Percentiles rank a stretch among this genome's conserved stretches.
phyloP scores from a whole-genome alignment of 2,113 vertebrate genomes.

The Silurus glanis region DNA sequence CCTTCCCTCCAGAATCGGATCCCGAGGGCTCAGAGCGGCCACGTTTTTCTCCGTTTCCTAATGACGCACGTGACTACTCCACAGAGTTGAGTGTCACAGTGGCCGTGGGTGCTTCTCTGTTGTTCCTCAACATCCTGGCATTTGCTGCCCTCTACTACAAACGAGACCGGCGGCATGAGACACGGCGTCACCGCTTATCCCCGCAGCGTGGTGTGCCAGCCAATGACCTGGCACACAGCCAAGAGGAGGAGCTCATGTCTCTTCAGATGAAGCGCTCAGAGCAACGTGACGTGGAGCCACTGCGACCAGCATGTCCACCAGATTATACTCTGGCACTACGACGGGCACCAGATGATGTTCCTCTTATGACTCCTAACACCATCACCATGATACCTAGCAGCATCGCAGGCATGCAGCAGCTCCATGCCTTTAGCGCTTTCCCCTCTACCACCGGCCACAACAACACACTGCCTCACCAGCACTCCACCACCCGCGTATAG shows the following conservation, averaged over 20 bases:
- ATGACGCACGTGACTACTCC: slow-evolving; percentile 87
- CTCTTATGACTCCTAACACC: slow-evolving; percentile 85
- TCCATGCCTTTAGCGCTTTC: slow-evolving; percentile 87
- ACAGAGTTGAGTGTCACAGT: slow-evolving; percentile 90
- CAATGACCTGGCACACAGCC: slow-evolving; percentile 84
- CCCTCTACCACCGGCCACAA: slow-evolving; percentile 79
- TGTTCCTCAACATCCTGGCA: slow-evolving; percentile 92
- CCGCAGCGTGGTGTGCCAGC: slow-evolving; percentile 78
- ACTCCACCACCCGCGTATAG: slow-evolving; percentile 94
- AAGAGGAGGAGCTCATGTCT: slow-evolving; percentile 90
- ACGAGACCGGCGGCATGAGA: slow-evolving; percentile 86
- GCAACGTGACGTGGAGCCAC: slow-evolving; percentile 81
- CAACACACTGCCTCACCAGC: slow-evolving; percentile 90
- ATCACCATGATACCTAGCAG: slow-evolving; percentile 91
- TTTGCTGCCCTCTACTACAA: slow-evolving; percentile 94
- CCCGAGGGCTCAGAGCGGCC: slow-evolving; percentile 74
- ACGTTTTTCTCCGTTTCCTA: slow-evolving; percentile 76
- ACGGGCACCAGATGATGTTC: slow-evolving; percentile 87
- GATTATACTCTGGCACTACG: slow-evolving; percentile 90
- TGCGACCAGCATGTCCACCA: slow-evolving; percentile 85
- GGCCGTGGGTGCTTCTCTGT: slow-evolving; percentile 86
- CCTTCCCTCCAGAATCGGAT: slow-evolving; percentile 73
- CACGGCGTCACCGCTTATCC: slow-evolving; percentile 81
- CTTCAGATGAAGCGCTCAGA: slow-evolving; percentile 86
- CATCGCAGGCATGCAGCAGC: slow-evolving; percentile 83